These are phyloP conservation scores for Esox lucius DNA, from an alignment of 2,797 vertebrate genomes.

Conservation along the genomic window DNA sequence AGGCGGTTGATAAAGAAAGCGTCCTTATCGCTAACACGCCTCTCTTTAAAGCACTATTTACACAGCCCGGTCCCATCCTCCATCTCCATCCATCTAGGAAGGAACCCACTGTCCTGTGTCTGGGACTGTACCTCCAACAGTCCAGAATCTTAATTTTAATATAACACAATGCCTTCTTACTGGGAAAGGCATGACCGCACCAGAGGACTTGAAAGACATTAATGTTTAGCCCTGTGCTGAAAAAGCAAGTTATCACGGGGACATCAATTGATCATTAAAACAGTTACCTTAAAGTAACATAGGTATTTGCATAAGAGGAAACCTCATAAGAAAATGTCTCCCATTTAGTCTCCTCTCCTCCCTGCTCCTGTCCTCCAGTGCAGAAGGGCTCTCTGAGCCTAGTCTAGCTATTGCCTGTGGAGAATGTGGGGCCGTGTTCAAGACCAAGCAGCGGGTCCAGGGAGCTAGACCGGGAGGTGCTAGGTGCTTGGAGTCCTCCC, in stretches of 20 bases:
- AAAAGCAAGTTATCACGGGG: neutral
- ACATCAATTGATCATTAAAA: neutral
- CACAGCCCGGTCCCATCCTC: constrained; percentile 28
- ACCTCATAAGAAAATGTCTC: neutral
- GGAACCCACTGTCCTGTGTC: constrained; percentile 19
- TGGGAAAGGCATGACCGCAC: neutral
- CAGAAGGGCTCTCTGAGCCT: neutral
- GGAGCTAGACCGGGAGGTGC: constrained; percentile 44
- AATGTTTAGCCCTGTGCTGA: neutral
- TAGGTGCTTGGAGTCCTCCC: constrained; percentile 57
- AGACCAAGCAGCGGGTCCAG: constrained; percentile 18
- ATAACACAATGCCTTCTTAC: neutral
- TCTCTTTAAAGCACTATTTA: constrained; percentile 67
- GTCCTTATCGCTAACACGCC: constrained; percentile 71
- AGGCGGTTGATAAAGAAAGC: constrained; percentile 75
- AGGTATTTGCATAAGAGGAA: neutral
- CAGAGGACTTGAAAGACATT: neutral
- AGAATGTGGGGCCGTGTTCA: constrained; percentile 38
- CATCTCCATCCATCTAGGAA: constrained; percentile 40
- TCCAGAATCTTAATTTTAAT: constrained; percentile 8
- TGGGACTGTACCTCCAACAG: neutral
- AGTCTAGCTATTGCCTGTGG: neutral
- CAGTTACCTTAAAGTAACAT: neutral
- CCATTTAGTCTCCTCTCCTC: neutral
- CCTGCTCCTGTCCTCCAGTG: neutral